Evolutionary conservation across 1,140 invertebrate genomes (phyloP).

Genomic region (Drosophila jambulina): DNA sequence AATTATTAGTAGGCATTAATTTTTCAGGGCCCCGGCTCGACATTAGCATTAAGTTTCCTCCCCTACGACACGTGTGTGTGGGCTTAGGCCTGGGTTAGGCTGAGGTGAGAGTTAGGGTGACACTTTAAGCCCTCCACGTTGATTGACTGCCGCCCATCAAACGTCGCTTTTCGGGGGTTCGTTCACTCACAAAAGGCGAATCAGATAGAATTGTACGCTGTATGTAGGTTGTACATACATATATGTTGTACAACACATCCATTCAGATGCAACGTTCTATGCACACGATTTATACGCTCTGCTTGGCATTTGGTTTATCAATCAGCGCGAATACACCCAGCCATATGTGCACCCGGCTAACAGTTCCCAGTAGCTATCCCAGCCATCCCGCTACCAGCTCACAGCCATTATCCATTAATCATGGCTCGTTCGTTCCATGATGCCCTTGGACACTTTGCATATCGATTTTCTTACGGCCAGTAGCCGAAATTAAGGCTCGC

Average conservation of each 20-base stretch:
- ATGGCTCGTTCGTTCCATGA: slow-evolving; percentile 14
- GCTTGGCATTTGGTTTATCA: slow-evolving; percentile 54
- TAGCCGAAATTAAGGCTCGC: slow-evolving; percentile 37
- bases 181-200: slow-evolving; percentile 8
- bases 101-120: slow-evolving; percentile 31
- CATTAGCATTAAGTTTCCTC: slow-evolving; percentile 41
- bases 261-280: slow-evolving; percentile 33
- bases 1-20: slow-evolving; percentile 79
- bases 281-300: slow-evolving; percentile 53
- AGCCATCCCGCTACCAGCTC: neutral
- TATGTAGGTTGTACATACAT: slow-evolving; percentile 7
- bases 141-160: slow-evolving; percentile 42
- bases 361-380: slow-evolving; percentile 3
- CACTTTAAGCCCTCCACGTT: slow-evolving; percentile 47
- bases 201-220: slow-evolving; percentile 21
- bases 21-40: slow-evolving; percentile 46
- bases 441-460: slow-evolving; percentile 46
- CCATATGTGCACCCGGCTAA: slow-evolving; percentile 30
- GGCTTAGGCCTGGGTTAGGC: neutral
- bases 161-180: slow-evolving; percentile 7
- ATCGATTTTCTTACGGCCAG: slow-evolving; percentile 37
- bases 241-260: slow-evolving; percentile 2
- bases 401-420: slow-evolving; percentile 30
- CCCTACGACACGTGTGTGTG: slow-evolving; percentile 6
- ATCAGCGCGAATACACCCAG: slow-evolving; percentile 20